These are phyloP conservation scores for Metopia argyrocephala DNA, from an alignment of 2,888 invertebrate species.

Conservation along the genomic window DNA sequence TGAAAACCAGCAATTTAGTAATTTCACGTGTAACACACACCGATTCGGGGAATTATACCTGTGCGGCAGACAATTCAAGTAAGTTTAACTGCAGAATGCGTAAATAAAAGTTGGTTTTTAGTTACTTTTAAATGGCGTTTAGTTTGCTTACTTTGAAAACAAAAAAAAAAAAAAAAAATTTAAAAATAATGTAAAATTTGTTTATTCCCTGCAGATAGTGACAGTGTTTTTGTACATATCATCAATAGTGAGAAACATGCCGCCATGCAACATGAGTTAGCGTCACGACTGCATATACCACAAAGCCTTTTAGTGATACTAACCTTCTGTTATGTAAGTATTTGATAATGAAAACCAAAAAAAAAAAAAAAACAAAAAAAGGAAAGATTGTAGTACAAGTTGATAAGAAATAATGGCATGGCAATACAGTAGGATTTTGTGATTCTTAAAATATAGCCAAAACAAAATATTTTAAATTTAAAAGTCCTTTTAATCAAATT, in stretches of 20 bases:
- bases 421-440: too few relatives aligned
- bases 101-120: not conserved
- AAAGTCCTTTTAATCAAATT: too few relatives aligned
- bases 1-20: conserved; percentile 90
- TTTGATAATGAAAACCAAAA: not conserved
- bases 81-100: conserved; percentile 63
- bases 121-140: not conserved
- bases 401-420: not conserved
- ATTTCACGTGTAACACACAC: conserved; percentile 84
- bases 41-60: conserved; percentile 90
- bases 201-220: conserved; percentile 82
- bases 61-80: conserved; percentile 90
- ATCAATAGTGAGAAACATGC: conserved; percentile 87
- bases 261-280: conserved; percentile 81
- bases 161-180: too few relatives aligned
- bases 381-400: too few relatives aligned
- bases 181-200: too few relatives aligned
- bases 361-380: not conserved
- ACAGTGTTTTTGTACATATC: conserved; percentile 90
- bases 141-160: not conserved
- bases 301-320: conserved; percentile 72
- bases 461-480: too few relatives aligned
- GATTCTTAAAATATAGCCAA: too few relatives aligned
- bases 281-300: conserved; percentile 72
- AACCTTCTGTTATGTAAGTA: conserved; percentile 67